These are phyloP conservation scores for Tor tambroides DNA, from an alignment of 2,113 vertebrate genomes.

Conservation along the genomic window DNA sequence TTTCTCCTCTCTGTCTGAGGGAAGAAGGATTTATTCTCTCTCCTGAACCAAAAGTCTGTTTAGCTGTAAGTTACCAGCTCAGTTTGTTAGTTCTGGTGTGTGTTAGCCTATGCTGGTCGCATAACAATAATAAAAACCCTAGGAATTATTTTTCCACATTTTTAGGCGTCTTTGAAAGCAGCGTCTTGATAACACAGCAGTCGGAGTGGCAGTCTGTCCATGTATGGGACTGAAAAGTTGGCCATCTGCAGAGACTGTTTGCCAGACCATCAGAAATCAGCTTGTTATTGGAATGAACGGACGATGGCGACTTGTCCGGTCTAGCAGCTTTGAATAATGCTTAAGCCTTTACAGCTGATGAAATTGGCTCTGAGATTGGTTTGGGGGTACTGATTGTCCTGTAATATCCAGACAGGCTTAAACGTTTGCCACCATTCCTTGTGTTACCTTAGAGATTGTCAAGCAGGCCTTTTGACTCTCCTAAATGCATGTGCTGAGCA, in stretches of 20 bases:
- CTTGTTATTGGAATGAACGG: constrained; percentile 19
- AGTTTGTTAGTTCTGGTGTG: constrained; percentile 9
- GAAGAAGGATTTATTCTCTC: constrained; percentile 25
- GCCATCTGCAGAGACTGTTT: background rate
- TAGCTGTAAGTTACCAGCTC: constrained; percentile 31
- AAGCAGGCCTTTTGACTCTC: background rate
- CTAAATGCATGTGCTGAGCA: background rate
- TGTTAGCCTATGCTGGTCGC: background rate
- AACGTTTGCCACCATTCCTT: background rate
- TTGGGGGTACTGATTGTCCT: background rate
- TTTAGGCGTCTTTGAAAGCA: background rate
- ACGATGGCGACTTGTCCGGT: background rate
- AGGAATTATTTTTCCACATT: background rate
- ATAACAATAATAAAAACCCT: constrained; percentile 9
- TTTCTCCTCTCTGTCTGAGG: constrained; percentile 16
- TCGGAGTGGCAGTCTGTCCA: background rate
- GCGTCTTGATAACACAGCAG: background rate
- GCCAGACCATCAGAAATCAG: background rate
- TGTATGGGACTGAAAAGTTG: background rate
- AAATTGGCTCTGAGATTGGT: constrained; percentile 16
- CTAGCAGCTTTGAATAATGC: constrained; percentile 23
- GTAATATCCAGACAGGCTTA: constrained; percentile 2
- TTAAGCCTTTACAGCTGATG: background rate
- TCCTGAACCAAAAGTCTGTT: constrained; percentile 14
- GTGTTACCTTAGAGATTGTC: background rate